These are phyloP conservation scores for Andrena praecox DNA, from an alignment of 2,888 invertebrate species.

Conservation along the genomic window DNA sequence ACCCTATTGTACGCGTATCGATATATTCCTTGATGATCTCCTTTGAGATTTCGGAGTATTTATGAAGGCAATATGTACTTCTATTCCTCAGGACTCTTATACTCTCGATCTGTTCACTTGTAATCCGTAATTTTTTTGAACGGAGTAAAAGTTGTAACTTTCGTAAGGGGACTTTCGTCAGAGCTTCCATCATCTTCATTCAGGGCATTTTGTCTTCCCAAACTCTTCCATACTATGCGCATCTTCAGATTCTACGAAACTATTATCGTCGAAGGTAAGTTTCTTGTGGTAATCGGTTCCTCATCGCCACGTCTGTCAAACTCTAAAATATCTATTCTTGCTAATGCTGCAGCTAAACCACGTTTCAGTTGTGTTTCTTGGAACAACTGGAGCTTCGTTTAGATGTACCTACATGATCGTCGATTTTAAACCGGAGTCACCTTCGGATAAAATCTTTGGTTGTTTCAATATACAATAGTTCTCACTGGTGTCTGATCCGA, in stretches of 20 bases:
- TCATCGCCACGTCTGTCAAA: conserved; percentile 36
- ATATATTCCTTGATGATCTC: conserved; percentile 28
- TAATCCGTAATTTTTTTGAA: background rate
- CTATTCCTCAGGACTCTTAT: conserved; percentile 66
- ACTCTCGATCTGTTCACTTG: background rate
- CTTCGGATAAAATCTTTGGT: conserved; percentile 49
- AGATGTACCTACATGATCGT: conserved; percentile 70
- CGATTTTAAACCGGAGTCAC: conserved; percentile 60
- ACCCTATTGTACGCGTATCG: background rate
- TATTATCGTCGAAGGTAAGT: conserved; percentile 70
- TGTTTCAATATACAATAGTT: conserved; percentile 79
- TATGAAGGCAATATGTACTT: conserved; percentile 23
- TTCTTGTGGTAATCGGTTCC: conserved; percentile 51
- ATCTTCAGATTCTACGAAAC: conserved; percentile 33
- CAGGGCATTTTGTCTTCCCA: conserved; percentile 20
- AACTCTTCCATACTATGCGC: background rate
- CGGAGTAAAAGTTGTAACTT: background rate
- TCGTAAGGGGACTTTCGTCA: background rate
- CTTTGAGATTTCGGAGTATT: conserved; percentile 31
- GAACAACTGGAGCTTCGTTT: conserved; percentile 63
- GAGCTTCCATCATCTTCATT: background rate
- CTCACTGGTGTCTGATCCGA: conserved; percentile 80
- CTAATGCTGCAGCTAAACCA: conserved; percentile 61
- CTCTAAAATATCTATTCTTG: conserved; percentile 69
- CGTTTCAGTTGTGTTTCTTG: conserved; percentile 58